These are phyloP conservation scores for Microctonus brassicae DNA, from an alignment of 2,888 invertebrate species.

Conservation along the genomic window DNA sequence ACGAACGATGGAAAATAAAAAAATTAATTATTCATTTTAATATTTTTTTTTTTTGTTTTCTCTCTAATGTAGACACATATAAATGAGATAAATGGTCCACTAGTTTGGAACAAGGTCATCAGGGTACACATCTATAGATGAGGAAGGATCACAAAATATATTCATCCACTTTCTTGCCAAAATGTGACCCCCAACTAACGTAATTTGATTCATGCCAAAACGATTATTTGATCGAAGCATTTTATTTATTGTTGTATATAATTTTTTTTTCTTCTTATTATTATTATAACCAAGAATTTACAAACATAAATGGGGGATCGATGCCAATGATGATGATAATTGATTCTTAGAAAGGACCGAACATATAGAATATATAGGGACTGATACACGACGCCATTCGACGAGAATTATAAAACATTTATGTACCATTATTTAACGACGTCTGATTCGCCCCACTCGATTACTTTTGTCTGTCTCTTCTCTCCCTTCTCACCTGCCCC, in stretches of 20 bases:
- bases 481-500: no score
- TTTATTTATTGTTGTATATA: slow-evolving; percentile 4
- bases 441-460: not conserved
- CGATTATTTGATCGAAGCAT: slow-evolving; percentile 26
- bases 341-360: slow-evolving; percentile 27
- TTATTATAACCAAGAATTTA: not conserved
- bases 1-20: not conserved
- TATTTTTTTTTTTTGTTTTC: not conserved
- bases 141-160: slow-evolving; percentile 3
- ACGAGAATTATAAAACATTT: slow-evolving; percentile 21
- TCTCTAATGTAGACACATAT: no score
- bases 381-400: slow-evolving; percentile 9
- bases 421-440: not conserved
- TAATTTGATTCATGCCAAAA: slow-evolving; percentile 21
- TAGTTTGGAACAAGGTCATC: not conserved
- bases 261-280: not conserved
- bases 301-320: not conserved
- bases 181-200: slow-evolving; percentile 25
- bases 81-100: no score
- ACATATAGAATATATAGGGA: not conserved
- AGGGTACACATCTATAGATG: not conserved
- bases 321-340: slow-evolving; percentile 11
- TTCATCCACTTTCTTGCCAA: slow-evolving; percentile 23
- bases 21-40: not conserved
- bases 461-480: not conserved